Evolutionary conservation across 2,888 invertebrate species (phyloP).

Genomic region (Podotricha telesiphe): DNA sequence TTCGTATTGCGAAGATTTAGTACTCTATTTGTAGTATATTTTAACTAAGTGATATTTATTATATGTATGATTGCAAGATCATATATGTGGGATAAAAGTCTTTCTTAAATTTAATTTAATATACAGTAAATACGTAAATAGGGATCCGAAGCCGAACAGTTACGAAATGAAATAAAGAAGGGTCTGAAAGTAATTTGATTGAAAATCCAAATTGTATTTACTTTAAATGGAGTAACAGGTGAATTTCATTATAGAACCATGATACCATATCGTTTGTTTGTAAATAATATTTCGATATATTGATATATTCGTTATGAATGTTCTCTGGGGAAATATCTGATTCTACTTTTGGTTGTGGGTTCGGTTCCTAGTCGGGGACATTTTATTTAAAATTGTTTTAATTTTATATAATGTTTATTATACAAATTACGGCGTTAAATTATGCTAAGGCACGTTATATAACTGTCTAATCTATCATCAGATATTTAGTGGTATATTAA

Average conservation of each 20-base stretch:
- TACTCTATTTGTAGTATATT: not conserved
- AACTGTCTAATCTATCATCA: no score
- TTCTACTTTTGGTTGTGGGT: not conserved
- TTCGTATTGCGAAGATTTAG: no score
- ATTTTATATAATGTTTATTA: no score
- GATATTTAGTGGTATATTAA: no score
- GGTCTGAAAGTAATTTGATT: slow-evolving; percentile 5
- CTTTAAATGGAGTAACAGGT: slow-evolving; percentile 5
- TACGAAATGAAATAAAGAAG: slow-evolving; percentile 16
- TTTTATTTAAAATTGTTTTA: no score
- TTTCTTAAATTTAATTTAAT: slow-evolving; percentile 22
- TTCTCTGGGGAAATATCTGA: no score
- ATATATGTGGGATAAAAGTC: no score
- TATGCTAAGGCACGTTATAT: no score
- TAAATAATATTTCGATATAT: not conserved
- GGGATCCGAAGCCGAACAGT: slow-evolving; percentile 8
- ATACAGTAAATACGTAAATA: slow-evolving; percentile 15
- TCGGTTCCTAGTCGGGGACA: no score
- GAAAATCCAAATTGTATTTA: slow-evolving; percentile 9
- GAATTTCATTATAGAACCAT: not conserved
- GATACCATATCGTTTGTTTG: not conserved
- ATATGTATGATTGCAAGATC: not conserved
- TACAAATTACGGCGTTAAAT: no score
- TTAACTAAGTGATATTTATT: slow-evolving; percentile 7
- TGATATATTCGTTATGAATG: no score